Conservation (phyloP, 2,113 vertebrate species). For the Xerus inauris region DNA sequence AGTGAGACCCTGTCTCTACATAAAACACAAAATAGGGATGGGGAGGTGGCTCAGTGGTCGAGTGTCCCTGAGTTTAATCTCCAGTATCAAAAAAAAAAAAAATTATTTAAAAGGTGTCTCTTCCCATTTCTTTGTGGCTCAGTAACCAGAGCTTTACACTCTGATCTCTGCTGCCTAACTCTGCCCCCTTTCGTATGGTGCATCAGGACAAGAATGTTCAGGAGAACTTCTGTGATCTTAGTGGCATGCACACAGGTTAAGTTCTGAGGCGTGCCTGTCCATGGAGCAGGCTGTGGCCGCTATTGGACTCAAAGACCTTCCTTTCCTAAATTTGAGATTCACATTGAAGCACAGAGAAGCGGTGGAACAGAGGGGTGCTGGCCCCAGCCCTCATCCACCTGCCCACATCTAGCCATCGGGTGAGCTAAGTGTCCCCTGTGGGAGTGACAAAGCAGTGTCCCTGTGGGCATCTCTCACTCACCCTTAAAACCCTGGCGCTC, state of each 20-base stretch:
- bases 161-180: not conserved
- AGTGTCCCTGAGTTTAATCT: no score
- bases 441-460: not conserved
- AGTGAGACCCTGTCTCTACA: no score
- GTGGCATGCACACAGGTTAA: not conserved
- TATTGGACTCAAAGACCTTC: not conserved
- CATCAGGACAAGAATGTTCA: slow-evolving; percentile 37
- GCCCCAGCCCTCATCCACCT: not conserved
- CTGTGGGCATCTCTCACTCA: not conserved
- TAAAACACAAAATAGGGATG: no score
- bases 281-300: not conserved
- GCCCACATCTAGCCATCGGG: not conserved
- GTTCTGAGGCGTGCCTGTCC: not conserved
- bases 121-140: not conserved
- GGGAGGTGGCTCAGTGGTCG: no score
- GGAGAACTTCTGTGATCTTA: not conserved
- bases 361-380: not conserved
- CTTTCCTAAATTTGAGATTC: no score
- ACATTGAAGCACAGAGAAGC: no score
- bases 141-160: not conserved
- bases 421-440: not conserved
- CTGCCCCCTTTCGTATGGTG: not conserved
- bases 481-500: no score
- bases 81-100: no score
- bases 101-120: not conserved